Percentiles rank a stretch among this genome's conserved stretches.
phyloP scores from a whole-genome alignment of 2,888 invertebrate species.

The Mellilla xanthometata region DNA sequence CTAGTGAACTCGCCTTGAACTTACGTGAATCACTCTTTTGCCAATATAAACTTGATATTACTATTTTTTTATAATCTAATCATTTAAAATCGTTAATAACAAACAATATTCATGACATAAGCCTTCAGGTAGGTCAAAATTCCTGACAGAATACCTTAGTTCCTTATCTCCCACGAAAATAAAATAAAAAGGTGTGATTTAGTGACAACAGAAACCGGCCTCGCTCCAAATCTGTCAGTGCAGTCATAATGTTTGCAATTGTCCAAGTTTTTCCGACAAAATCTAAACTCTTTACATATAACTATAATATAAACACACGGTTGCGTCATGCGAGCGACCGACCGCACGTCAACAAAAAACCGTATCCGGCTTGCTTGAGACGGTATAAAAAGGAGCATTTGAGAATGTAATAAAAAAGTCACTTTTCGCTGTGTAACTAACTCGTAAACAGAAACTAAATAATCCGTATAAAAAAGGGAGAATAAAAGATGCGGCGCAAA shows the following conservation, averaged over 20 bases:
- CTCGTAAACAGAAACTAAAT: too few species aligned
- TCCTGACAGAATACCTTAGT: too few species aligned
- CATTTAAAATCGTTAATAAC: too few species aligned
- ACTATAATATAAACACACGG: conserved; percentile 54
- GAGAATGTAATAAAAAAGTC: conserved; percentile 13
- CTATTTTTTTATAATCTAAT: conserved; percentile 17
- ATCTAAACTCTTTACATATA: conserved; percentile 48
- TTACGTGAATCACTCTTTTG: conserved; percentile 30
- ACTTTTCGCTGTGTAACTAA: conserved; percentile 14
- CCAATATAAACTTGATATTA: conserved; percentile 15
- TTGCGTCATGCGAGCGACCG: conserved; percentile 59
- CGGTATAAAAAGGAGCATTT: conserved; percentile 48
- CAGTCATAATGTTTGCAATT: conserved; percentile 5
- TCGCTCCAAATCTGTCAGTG: conserved; percentile 9
- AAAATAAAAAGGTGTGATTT: too few species aligned
- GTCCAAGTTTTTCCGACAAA: conserved; percentile 34
- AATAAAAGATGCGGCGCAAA: too few species aligned
- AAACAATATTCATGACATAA: too few species aligned
- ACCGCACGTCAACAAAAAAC: conserved; percentile 54
- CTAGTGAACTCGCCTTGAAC: conserved; percentile 40
- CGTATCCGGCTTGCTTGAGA: conserved; percentile 66
- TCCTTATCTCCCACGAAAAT: too few species aligned
- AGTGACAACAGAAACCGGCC: conserved; percentile 16
- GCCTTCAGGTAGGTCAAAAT: too few species aligned
- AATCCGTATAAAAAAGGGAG: too few species aligned